Conservation (phyloP, 2,797 vertebrate genomes). For the Tiaroga cobitis region DNA sequence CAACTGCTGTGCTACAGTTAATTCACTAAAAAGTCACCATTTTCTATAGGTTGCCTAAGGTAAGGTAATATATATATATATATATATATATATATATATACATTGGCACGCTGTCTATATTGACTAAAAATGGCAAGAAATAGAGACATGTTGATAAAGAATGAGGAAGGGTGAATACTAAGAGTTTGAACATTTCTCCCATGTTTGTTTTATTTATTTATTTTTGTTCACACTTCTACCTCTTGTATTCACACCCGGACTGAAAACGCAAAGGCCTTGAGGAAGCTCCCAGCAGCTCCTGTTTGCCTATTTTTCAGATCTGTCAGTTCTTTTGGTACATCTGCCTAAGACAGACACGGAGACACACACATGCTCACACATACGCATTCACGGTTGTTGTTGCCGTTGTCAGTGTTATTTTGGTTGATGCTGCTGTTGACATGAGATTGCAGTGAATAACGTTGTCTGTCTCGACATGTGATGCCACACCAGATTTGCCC, state of each 20-base stretch:
- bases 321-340: conserved; percentile 83
- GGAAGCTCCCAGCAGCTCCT: conserved; percentile 82
- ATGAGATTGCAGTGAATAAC: conserved; percentile 38
- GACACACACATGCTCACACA: conserved; percentile 43
- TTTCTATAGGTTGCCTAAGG: not conserved
- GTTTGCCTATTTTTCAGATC: conserved; percentile 87
- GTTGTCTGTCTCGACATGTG: conserved; percentile 24
- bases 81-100: not conserved
- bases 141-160: conserved; percentile 17
- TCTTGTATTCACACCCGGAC: conserved; percentile 70
- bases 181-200: conserved; percentile 15
- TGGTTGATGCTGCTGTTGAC: conserved; percentile 40
- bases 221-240: conserved; percentile 71
- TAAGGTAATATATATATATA: no score
- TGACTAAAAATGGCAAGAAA: not conserved
- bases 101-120: not conserved
- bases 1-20: not conserved
- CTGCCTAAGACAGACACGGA: conserved; percentile 67
- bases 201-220: not conserved
- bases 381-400: conserved; percentile 49
- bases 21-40: not conserved
- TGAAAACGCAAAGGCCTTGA: conserved; percentile 72
- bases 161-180: conserved; percentile 38
- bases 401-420: conserved; percentile 50
- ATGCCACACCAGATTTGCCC: not conserved